Percentiles rank a stretch among this genome's conserved stretches.
Evolutionary conservation across 1,140 invertebrate species (phyloP).

Genomic region (Bombus breviceps): DNA sequence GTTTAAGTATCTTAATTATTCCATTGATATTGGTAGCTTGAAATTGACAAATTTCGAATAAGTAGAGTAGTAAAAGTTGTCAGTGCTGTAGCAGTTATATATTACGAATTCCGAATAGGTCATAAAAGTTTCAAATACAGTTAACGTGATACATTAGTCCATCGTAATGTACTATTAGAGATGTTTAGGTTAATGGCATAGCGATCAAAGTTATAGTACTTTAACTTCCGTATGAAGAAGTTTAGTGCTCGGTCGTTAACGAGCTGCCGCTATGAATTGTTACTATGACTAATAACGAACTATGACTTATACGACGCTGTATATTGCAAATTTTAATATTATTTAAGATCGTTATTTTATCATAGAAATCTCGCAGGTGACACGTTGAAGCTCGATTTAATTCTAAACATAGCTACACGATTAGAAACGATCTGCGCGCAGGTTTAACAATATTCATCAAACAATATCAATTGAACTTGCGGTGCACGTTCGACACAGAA

Average conservation of each 20-base stretch:
- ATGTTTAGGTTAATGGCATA: neutral
- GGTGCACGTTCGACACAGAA: neutral
- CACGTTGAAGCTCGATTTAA: neutral
- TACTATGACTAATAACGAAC: neutral
- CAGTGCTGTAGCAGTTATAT: neutral
- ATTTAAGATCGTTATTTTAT: neutral
- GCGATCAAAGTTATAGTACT: no score
- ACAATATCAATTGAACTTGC: neutral
- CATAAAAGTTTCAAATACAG: neutral
- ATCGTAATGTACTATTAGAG: neutral
- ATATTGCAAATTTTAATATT: neutral
- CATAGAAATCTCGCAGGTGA: no score
- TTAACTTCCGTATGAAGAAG: no score
- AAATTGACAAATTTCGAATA: no score
- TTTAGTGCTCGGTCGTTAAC: no score
- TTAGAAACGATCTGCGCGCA: neutral
- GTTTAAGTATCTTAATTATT: neutral
- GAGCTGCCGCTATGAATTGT: no score
- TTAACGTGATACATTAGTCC: neutral
- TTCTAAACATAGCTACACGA: neutral
- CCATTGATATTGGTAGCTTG: neutral
- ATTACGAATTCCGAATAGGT: no score
- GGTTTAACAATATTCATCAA: neutral
- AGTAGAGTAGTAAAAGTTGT: neutral
- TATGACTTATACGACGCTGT: neutral